Conservation (phyloP, 1,140 invertebrate species). For the Hycleus phaleratus region DNA sequence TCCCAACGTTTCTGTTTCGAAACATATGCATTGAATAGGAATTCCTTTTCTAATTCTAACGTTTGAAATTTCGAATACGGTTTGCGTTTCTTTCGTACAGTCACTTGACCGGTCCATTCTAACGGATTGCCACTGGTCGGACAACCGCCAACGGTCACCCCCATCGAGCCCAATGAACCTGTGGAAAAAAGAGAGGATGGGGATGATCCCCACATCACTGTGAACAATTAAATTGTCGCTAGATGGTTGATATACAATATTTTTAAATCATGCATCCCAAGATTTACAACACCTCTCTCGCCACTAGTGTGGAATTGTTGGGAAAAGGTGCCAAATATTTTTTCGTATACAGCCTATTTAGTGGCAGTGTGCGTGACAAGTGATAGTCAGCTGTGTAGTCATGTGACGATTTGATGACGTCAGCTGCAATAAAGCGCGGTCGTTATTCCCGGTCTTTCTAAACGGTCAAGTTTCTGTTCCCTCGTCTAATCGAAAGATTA, state of each 20-base stretch:
- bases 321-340: no score
- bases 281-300: no score
- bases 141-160: slow-evolving; percentile 56
- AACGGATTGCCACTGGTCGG: slow-evolving; percentile 68
- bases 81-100: slow-evolving; percentile 93
- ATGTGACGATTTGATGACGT: slow-evolving; percentile 29
- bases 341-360: background rate
- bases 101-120: slow-evolving; percentile 89
- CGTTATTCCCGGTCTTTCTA: slow-evolving; percentile 25
- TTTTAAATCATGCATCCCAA: no score
- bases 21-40: slow-evolving; percentile 92
- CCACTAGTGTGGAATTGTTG: no score
- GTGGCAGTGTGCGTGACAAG: slow-evolving; percentile 24
- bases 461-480: background rate
- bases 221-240: slow-evolving; percentile 46
- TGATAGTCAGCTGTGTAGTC: slow-evolving; percentile 30
- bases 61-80: slow-evolving; percentile 96
- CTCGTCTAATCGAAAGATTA: no score
- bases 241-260: slow-evolving; percentile 26
- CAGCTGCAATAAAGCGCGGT: slow-evolving; percentile 26
- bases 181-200: slow-evolving; percentile 49
- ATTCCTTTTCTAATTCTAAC: slow-evolving; percentile 94
- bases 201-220: slow-evolving; percentile 57
- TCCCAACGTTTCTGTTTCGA: slow-evolving; percentile 97
- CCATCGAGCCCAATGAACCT: slow-evolving; percentile 57